Conservation (phyloP, 1,140 invertebrate species). For the Dendrolimus punctatus region DNA sequence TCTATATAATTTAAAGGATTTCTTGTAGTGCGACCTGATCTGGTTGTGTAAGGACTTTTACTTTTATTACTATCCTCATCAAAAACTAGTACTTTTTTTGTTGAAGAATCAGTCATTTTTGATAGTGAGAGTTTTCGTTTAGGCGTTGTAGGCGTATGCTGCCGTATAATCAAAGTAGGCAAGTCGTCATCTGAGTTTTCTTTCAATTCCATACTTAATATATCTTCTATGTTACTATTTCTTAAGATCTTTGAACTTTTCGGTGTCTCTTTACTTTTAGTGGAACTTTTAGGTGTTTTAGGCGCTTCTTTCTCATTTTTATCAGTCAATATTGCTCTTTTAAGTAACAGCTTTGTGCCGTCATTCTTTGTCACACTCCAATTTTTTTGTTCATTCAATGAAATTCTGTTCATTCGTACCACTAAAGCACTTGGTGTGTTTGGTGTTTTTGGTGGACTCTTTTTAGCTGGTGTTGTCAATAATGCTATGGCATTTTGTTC, state of each 20-base stretch:
- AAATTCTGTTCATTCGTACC: conserved; percentile 53
- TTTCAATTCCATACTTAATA: conserved; percentile 52
- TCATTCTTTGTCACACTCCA: conserved; percentile 64
- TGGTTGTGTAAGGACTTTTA: conserved; percentile 27
- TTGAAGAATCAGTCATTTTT: conserved; percentile 41
- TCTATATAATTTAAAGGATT: conserved; percentile 34
- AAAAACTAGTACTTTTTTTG: conserved; percentile 49
- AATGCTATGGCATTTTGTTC: conserved; percentile 50
- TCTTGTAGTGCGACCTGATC: conserved; percentile 33
- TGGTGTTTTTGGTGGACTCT: conserved; percentile 25
- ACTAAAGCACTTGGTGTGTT: conserved; percentile 57
- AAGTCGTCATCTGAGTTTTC: conserved; percentile 59
- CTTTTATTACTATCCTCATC: conserved; percentile 24
- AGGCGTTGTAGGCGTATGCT: conserved; percentile 39
- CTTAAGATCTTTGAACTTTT: conserved; percentile 33
- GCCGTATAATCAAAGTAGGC: conserved; percentile 54
- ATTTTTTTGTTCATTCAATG: conserved; percentile 47
- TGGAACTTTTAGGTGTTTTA: conserved; percentile 28
- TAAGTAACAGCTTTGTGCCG: conserved; percentile 60
- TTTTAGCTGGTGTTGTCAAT: conserved; percentile 52
- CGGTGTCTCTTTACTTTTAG: conserved; percentile 28
- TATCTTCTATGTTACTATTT: conserved; percentile 40
- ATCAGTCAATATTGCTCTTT: conserved; percentile 61
- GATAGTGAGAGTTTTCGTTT: conserved; percentile 42
- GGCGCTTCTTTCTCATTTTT: conserved; percentile 50